Conservation (phyloP, 1,140 invertebrate species). For the Pectinophora gossypiella region DNA sequence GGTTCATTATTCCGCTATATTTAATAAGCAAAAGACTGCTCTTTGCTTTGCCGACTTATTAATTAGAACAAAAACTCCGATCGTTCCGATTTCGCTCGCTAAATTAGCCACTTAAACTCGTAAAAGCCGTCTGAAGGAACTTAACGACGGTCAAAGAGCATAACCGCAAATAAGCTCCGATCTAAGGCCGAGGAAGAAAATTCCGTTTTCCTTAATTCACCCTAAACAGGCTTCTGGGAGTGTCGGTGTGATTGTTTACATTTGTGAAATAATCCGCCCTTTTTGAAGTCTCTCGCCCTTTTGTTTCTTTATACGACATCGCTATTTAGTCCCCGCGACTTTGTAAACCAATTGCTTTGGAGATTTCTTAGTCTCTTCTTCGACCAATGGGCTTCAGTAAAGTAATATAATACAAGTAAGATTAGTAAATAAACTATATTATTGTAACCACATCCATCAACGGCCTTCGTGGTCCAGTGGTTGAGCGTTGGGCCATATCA, state of each 20-base stretch:
- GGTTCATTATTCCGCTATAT: slow-evolving; percentile 47
- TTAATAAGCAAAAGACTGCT: slow-evolving; percentile 53
- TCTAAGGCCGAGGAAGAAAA: slow-evolving; percentile 61
- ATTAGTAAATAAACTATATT: no score
- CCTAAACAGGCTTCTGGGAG: slow-evolving; percentile 58
- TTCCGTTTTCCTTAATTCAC: slow-evolving; percentile 69
- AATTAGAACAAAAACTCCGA: slow-evolving; percentile 73
- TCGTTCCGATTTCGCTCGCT: slow-evolving; percentile 69
- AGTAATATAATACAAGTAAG: no score
- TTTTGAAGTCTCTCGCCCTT: slow-evolving; percentile 13
- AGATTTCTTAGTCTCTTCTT: not conserved
- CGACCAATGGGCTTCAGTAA: no score
- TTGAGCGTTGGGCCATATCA: no score
- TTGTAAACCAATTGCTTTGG: not conserved
- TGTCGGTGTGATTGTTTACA: slow-evolving; percentile 52
- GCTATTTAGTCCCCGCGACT: not conserved
- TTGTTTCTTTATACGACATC: slow-evolving; percentile 12
- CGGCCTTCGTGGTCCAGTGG: no score
- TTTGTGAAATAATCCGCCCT: slow-evolving; percentile 53
- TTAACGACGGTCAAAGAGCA: slow-evolving; percentile 75
- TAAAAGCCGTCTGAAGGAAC: slow-evolving; percentile 70
- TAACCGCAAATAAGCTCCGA: slow-evolving; percentile 74
- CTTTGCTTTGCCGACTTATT: slow-evolving; percentile 54
- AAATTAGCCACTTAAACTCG: slow-evolving; percentile 73
- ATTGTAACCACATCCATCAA: no score